Percentiles rank a stretch among this genome's conserved stretches.
These are phyloP conservation scores for Agriotes lineatus DNA, from an alignment of 2,888 invertebrate genomes.

Conservation along the genomic window DNA sequence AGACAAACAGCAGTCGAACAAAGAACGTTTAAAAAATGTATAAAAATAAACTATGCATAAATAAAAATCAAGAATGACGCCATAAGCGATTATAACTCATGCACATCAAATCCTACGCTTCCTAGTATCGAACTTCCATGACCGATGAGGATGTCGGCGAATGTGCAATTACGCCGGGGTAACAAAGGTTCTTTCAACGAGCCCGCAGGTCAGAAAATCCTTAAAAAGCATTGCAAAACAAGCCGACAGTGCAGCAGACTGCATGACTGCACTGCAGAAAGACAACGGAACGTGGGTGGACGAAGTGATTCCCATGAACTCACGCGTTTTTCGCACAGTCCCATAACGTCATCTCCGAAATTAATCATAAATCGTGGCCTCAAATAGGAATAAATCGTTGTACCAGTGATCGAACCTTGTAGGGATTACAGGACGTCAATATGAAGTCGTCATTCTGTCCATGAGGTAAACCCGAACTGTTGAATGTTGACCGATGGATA, in stretches of 20 bases:
- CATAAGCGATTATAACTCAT: slow-evolving; percentile 9
- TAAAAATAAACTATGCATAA: neutral
- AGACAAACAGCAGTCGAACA: neutral
- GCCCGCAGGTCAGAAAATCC: neutral
- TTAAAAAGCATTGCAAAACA: slow-evolving; percentile 3
- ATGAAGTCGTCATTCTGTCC: slow-evolving; percentile 7
- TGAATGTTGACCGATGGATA: neutral
- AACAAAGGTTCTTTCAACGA: neutral
- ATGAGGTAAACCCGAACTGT: slow-evolving; percentile 7
- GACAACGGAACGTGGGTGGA: slow-evolving; percentile 2
- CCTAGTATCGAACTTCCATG: neutral
- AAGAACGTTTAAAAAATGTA: slow-evolving; percentile 3
- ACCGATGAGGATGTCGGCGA: neutral
- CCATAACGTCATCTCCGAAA: too few relatives aligned
- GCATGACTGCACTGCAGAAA: slow-evolving; percentile 7
- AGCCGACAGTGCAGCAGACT: slow-evolving; percentile 10
- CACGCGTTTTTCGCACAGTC: too few relatives aligned
- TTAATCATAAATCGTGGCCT: neutral
- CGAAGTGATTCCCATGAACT: too few relatives aligned
- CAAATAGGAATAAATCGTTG: neutral
- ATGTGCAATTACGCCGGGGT: neutral
- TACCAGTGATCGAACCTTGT: neutral
- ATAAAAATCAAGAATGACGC: slow-evolving; percentile 2
- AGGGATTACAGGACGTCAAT: slow-evolving; percentile 6
- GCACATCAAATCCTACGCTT: slow-evolving; percentile 17